Evolutionary conservation across 2,888 invertebrate species (phyloP).

Genomic region (Brachypalpus laphriformis): DNA sequence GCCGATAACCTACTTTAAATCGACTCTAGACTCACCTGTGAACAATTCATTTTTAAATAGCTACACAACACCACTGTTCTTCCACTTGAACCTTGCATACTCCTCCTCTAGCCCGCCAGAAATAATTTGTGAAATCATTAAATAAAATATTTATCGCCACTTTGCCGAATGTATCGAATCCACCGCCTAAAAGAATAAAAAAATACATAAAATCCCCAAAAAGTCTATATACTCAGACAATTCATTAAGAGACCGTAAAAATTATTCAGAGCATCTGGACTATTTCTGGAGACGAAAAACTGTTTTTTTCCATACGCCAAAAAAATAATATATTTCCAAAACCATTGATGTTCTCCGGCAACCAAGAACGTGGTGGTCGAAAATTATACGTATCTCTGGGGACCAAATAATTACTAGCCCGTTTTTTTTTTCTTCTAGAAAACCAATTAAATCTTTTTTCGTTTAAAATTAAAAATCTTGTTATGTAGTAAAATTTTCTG

Average conservation of each 20-base stretch:
- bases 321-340: background rate
- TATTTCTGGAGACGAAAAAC: conserved; percentile 43
- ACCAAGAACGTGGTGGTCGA: background rate
- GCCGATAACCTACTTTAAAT: background rate
- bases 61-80: background rate
- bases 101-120: conserved; percentile 15
- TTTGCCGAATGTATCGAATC: conserved; percentile 29
- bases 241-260: conserved; percentile 65
- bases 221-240: conserved; percentile 45
- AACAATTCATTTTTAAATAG: background rate
- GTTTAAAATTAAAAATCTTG: conserved; percentile 12
- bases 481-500: conserved; percentile 29
- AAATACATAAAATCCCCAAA: conserved; percentile 29
- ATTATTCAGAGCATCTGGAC: conserved; percentile 65
- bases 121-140: conserved; percentile 49
- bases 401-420: conserved; percentile 16
- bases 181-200: conserved; percentile 10
- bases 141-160: conserved; percentile 54
- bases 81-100: background rate
- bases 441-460: conserved; percentile 37
- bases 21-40: background rate
- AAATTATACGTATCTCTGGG: conserved; percentile 20
- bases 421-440: background rate
- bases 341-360: conserved; percentile 58
- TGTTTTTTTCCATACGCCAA: conserved; percentile 1